Conservation (phyloP, 2,113 vertebrate species). For the Zosterops borbonicus region DNA sequence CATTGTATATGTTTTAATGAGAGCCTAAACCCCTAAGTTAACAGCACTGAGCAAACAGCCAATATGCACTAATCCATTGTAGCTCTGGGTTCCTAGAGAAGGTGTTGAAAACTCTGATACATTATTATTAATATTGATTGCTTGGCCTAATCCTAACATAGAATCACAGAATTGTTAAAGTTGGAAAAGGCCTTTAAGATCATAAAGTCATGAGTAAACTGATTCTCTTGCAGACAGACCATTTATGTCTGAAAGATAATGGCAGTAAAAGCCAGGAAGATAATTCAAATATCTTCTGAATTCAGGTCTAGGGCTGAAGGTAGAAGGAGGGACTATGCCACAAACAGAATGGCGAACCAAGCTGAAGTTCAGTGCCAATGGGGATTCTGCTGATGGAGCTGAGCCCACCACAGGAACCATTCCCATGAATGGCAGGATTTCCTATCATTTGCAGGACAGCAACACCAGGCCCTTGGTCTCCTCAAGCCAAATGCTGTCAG, state of each 20-base stretch:
- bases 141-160: neutral
- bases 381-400: neutral
- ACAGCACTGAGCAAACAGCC: neutral
- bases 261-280: neutral
- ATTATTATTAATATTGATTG: neutral
- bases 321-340: neutral
- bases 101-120: neutral
- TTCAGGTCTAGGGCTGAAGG: neutral
- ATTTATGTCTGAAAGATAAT: neutral
- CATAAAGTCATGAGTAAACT: neutral
- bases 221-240: neutral
- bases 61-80: neutral
- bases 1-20: neutral
- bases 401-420: neutral
- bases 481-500: neutral
- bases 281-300: neutral
- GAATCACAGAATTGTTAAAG: neutral
- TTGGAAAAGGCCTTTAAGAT: neutral
- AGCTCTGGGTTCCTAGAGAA: neutral
- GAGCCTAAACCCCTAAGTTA: neutral
- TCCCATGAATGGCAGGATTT: slow-evolving; percentile 56
- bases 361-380: neutral
- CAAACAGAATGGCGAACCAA: neutral
- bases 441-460: neutral
- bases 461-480: neutral